Evolutionary conservation across 2,797 vertebrate species (phyloP), one percentile per base, ranked within the genome.

Genomic region (Chrysocyon brachyurus): DNA sequence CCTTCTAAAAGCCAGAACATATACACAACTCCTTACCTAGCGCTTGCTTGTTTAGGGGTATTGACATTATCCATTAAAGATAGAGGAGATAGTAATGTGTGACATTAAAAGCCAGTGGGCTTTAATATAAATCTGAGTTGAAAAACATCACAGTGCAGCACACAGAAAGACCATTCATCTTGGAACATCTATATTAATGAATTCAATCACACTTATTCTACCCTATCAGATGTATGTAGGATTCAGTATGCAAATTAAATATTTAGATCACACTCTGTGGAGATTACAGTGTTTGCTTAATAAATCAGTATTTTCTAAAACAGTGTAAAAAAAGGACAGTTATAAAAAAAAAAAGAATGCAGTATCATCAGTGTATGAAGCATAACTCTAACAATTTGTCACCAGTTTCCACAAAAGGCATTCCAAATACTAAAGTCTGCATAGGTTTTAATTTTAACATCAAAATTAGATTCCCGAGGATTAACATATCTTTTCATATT

Each of bases 221-320:
- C 61, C 54, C 66, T 92, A 83, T 97, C 73, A 73, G 63, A 92
- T 90, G 40, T 26, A 92, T 90, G 49, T 40, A 90, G 83, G 73
- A 97, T 86, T 92, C 68, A 86, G 82, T 87, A 94, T 63, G 72
- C 33, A 97, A 97, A 97, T 96, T 93, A 95, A 98, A 97, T 94
- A 97, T 94, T 94, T 97, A 72, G 61, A 83, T 96, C 97, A 97
- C 64, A 89, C 66, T 87, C 86, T 97, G 28, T 79, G 40, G 75
- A 95, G 87, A 91, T 97, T 70, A 90, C n/a, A 84, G 14, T 72
- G 61, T 94, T 97, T 98, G 61, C 73, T 92, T 97, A 97, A 94
- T 84, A 96, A 96, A 96, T 97, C 84, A 97, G 54, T 92, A 87
- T 93, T 96, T 97, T 96, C 61, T 92, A 92, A 96, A 97, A 96